Conservation (phyloP, 2,888 invertebrate species). For the Onchidella celtica region DNA sequence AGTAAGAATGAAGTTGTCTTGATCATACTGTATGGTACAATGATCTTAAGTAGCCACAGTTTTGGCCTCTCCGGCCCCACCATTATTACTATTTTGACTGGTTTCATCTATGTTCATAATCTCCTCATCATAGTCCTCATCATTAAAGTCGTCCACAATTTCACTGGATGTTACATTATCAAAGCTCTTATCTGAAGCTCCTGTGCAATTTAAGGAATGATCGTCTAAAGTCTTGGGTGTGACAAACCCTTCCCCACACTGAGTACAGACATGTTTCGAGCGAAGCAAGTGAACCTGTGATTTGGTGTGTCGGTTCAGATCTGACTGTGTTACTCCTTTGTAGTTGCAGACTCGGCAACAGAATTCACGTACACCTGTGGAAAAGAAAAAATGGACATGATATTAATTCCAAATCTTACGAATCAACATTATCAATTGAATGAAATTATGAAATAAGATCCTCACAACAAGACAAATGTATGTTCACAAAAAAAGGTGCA, state of each 20-base stretch:
- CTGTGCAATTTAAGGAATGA: slow-evolving; percentile 81
- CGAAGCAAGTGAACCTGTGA: slow-evolving; percentile 80
- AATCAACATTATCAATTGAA: not conserved
- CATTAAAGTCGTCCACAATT: slow-evolving; percentile 11
- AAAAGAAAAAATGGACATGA: not conserved
- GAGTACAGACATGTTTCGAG: slow-evolving; percentile 77
- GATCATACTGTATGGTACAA: too few species aligned
- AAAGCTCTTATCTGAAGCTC: slow-evolving; percentile 34
- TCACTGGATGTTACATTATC: slow-evolving; percentile 11
- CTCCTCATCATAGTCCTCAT: slow-evolving; percentile 40
- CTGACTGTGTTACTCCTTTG: slow-evolving; percentile 81
- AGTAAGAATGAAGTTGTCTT: too few species aligned
- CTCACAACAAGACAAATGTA: too few species aligned
- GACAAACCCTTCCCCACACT: slow-evolving; percentile 79
- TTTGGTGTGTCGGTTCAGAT: slow-evolving; percentile 81
- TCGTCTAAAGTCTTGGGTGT: slow-evolving; percentile 75
- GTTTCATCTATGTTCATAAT: slow-evolving; percentile 30
- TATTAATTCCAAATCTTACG: not conserved
- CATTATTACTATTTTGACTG: slow-evolving; percentile 20
- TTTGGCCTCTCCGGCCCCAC: not conserved
- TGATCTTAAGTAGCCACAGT: not conserved
- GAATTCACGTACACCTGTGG: slow-evolving; percentile 80
- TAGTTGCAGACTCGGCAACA: slow-evolving; percentile 81
- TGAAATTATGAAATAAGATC: too few species aligned
- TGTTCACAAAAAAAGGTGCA: too few species aligned